Evolutionary conservation across 2,113 vertebrate genomes (phyloP), one percentile per base, ranked within the genome.

Genomic region (Pachypanchax playfairii): DNA sequence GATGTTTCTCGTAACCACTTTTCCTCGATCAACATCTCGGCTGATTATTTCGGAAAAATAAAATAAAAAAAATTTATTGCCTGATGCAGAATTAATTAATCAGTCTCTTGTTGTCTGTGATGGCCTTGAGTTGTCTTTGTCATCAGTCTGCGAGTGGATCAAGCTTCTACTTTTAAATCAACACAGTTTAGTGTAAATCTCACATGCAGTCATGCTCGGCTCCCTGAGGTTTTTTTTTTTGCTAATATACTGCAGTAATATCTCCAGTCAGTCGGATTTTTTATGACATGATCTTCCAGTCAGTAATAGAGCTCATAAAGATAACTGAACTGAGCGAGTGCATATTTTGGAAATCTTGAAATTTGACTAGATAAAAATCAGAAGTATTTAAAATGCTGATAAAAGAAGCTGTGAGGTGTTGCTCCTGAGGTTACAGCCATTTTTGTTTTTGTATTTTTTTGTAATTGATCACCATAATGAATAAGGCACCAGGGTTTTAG

Each of bases 381-480:
- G 14, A 43, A 15, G 35, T 8, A 1, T 24, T 44, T 22, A 59
- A 38, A 25, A 22, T 13, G 1, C 8, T 21, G 50, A 25, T 46
- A 43, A 10, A 22, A 52, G 24, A n/a, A n/a, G n/a, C n/a, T n/a
- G n/a, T n/a, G n/a, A 31, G 18, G n/a, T 64, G 49, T 33, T 52
- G 52, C 18, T 11, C 11, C 21, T 43, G 22, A 13, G 18, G 33
- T 39, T 29, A 48, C 17, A 20, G 47, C 21, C 3, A 29, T 13
- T 14, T 10, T 38, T 22, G 33, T 15, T 39, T 54, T 55, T 25
- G n/a, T n/a, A 7, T 20, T 20, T 25, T 22, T 54, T 29, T 42
- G 43, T 15, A 31, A 36, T 63, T 28, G 60, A 8, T 62, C 39
- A 65, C 58, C 11, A 62, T 47, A 26, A 69, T 69, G 22, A 68